Base-by-base conservation (phyloP, 2,797 vertebrate species). In the Cirrhinus mrigala region DNA sequence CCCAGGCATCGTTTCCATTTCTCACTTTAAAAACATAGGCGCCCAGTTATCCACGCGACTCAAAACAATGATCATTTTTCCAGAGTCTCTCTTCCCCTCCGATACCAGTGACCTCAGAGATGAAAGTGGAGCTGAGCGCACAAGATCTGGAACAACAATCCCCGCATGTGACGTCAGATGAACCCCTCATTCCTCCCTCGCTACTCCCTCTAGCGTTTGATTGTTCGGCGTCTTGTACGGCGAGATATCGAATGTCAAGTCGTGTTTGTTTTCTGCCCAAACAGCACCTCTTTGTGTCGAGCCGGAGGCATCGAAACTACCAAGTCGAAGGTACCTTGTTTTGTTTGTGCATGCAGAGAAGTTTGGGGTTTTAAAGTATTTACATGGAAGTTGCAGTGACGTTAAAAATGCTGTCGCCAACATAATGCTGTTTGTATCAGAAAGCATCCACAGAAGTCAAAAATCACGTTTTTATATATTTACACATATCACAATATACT, bases 111-210 rank as follows among this genome's bases (percentile, higher is more conserved):
- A 44, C 15, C 77, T 62, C 68, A 16, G 50, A 40, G 62, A 84
- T 79, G 81, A 81, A 50, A 83, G 81, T 83, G 64, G 74, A 90
- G 77, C 56, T 56, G 70, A 75, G 87, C 76, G 76, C 79, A 29
- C 85, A 0, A 80, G 89, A 87, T 85, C 89, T 81, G 78, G 52
- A 91, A 80, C 83, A 74, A 86, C 86, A 85, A 87, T 79, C 81
- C 89, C 87, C 69, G n/a, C 60, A 9, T 0, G 83, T 94, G 92
- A 96, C 94, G 95, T 95, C 93, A 94, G 90, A 3, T 15, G 56
- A 71, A 1, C 3, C 24, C 60, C 85, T 75, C 70, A 6, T 11
- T 58, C 0, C 7, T 0, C 37, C 3, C 2, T 0, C 22, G 6
- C 60, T 29, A 9, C 90, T 92, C 92, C 92, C 79, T 86, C 93